Percentiles rank a stretch among this genome's conserved stretches.
Conservation (phyloP, 2,797 vertebrate species). For the Triplophysa yarkandensis region DNA sequence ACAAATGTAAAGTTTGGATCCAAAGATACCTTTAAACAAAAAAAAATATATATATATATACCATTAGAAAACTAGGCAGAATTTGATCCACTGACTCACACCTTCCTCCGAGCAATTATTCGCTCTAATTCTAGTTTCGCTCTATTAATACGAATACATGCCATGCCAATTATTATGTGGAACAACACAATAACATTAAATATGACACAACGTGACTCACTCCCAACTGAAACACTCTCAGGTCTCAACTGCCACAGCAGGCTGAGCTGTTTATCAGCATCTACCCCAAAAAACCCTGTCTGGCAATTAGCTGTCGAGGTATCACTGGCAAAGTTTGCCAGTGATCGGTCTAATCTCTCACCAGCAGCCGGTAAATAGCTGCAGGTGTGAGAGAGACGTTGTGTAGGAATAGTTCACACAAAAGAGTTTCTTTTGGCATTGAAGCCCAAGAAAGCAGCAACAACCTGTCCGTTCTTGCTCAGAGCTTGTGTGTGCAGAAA, state of each 20-base stretch:
- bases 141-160: not conserved
- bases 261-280: conserved; percentile 42
- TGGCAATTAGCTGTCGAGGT: conserved; percentile 51
- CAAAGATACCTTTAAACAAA: too few species aligned
- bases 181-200: conserved; percentile 18
- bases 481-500: conserved; percentile 69
- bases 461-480: conserved; percentile 72
- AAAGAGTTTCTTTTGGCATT: conserved; percentile 55
- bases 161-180: conserved; percentile 1
- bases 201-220: conserved; percentile 21
- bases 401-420: conserved; percentile 46
- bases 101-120: not conserved
- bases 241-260: conserved; percentile 34
- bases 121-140: conserved; percentile 1
- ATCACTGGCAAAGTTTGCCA: conserved; percentile 53
- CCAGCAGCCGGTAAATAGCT: conserved; percentile 58
- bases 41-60: too few species aligned
- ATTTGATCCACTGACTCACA: too few species aligned
- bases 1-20: too few species aligned
- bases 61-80: too few species aligned
- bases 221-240: conserved; percentile 21
- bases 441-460: conserved; percentile 63
- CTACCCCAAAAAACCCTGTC: conserved; percentile 37
- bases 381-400: conserved; percentile 46
- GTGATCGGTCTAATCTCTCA: conserved; percentile 52